phyloP scores from a whole-genome alignment of 2,888 invertebrate species.

The Sphaerophoria rueppellii region DNA sequence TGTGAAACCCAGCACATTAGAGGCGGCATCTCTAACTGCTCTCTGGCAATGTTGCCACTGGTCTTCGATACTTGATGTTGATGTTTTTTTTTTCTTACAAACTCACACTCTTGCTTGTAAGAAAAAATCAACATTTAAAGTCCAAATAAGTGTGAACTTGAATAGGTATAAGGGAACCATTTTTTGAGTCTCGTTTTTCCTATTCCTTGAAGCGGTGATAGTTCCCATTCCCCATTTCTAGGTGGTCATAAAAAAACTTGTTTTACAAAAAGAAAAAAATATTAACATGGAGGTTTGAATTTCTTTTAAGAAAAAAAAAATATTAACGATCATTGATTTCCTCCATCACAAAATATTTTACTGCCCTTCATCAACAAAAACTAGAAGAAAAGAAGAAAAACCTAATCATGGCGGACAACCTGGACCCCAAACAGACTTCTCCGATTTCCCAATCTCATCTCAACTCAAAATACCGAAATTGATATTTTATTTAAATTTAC shows the following conservation, averaged over 20 bases:
- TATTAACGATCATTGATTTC: conserved; percentile 1
- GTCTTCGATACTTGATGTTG: too few relatives aligned
- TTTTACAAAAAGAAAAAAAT: background rate
- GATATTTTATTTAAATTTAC: conserved; percentile 71
- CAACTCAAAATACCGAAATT: conserved; percentile 42
- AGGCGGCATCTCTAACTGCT: too few relatives aligned
- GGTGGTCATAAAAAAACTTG: background rate
- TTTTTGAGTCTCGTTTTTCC: too few relatives aligned
- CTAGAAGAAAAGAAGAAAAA: background rate
- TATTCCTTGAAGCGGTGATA: too few relatives aligned
- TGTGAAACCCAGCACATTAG: too few relatives aligned
- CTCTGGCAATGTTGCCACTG: too few relatives aligned
- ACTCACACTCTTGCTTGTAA: too few relatives aligned
- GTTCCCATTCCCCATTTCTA: too few relatives aligned
- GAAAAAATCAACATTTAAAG: too few relatives aligned
- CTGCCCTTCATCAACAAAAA: conserved; percentile 61
- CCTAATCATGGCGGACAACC: conserved; percentile 51
- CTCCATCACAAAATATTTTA: conserved; percentile 51
- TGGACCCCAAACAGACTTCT: conserved; percentile 46
- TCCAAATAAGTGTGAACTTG: too few relatives aligned
- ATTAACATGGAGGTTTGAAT: background rate
- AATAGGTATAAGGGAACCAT: too few relatives aligned
- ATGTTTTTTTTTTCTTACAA: too few relatives aligned
- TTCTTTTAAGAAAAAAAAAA: background rate
- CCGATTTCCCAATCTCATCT: conserved; percentile 46